phyloP scores from a whole-genome alignment of 2,113 vertebrate genomes.

The Pteronura brasiliensis region DNA sequence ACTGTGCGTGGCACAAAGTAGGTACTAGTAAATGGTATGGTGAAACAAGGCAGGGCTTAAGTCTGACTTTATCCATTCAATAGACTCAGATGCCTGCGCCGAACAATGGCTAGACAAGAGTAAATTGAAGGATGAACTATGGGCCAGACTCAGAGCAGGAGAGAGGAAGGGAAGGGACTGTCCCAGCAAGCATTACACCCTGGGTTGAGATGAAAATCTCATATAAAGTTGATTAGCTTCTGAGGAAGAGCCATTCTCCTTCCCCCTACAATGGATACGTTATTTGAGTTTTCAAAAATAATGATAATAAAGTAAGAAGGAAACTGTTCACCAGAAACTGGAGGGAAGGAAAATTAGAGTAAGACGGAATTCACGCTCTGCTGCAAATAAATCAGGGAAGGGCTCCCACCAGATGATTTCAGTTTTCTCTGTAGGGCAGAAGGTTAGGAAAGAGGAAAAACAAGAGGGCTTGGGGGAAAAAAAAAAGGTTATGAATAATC shows the following conservation, averaged over 20 bases:
- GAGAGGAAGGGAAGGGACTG: background rate
- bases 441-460: conserved; percentile 26
- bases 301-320: background rate
- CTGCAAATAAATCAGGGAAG: background rate
- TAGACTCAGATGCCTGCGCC: background rate
- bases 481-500: conserved; percentile 34
- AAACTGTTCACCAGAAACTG: background rate
- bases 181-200: background rate
- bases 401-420: background rate
- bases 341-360: background rate
- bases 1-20: background rate
- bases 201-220: background rate
- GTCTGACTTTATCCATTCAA: background rate
- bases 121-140: background rate
- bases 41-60: background rate
- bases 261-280: background rate
- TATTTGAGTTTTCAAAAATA: conserved; percentile 39
- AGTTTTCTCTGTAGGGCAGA: conserved; percentile 22
- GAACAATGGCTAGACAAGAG: background rate
- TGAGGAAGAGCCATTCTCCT: background rate
- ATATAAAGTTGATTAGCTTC: background rate
- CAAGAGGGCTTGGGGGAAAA: background rate
- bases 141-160: background rate
- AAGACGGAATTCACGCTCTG: background rate
- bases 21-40: background rate